Conservation (phyloP, 1,140 invertebrate genomes). For the Ooceraea biroi region DNA sequence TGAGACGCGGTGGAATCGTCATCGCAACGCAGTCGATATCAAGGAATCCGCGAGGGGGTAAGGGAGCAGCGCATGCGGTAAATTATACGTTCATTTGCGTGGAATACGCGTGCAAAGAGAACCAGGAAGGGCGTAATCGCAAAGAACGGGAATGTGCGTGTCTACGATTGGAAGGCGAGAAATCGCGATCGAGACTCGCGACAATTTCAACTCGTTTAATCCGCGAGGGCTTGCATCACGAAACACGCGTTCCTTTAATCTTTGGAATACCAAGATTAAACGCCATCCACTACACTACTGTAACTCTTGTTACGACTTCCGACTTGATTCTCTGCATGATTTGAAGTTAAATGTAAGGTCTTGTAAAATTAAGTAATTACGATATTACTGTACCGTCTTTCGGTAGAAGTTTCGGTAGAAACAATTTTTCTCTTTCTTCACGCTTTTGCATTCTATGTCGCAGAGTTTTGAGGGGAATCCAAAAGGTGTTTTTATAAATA, state of each 20-base stretch:
- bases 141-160: constrained; percentile 38
- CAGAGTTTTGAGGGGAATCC: background rate
- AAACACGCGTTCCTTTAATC: constrained; percentile 27
- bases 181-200: constrained; percentile 30
- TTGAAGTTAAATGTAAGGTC: background rate
- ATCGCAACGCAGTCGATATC: constrained; percentile 69
- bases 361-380: background rate
- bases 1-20: constrained; percentile 61
- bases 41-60: constrained; percentile 43
- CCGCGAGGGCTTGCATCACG: constrained; percentile 1
- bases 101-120: constrained; percentile 41
- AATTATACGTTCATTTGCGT: constrained; percentile 71
- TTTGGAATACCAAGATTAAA: background rate
- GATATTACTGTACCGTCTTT: too few species aligned
- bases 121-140: constrained; percentile 36
- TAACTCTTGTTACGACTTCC: too few species aligned
- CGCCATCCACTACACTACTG: background rate
- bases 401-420: background rate
- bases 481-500: background rate
- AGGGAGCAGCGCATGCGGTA: constrained; percentile 68
- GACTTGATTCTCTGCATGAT: background rate
- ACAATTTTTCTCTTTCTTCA: background rate
- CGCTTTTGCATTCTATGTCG: background rate
- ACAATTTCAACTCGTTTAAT: constrained; percentile 27
- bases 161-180: constrained; percentile 56